Conservation (phyloP, 2,888 invertebrate genomes). For the Seira sanloemensis region DNA sequence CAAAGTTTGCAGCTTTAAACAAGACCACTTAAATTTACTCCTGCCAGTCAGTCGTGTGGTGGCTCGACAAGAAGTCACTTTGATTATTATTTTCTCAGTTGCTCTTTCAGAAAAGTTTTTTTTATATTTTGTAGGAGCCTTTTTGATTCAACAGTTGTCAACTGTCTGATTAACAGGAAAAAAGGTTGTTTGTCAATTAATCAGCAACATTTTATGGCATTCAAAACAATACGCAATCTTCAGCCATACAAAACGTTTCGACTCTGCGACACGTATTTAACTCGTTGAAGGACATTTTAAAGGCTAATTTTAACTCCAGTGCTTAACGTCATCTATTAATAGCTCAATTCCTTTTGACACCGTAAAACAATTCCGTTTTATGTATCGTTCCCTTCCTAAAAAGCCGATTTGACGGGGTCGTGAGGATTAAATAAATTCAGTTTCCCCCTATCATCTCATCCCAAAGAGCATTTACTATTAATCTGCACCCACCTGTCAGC, state of each 20-base stretch:
- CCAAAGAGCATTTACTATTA: not conserved
- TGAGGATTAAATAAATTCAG: slow-evolving; percentile 36
- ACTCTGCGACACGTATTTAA: too few relatives aligned
- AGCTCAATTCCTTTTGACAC: too few relatives aligned
- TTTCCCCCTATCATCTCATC: slow-evolving; percentile 22
- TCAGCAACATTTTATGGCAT: not conserved
- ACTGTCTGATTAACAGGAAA: not conserved
- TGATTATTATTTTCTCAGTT: slow-evolving; percentile 21
- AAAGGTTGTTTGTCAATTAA: not conserved
- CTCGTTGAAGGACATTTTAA: too few relatives aligned
- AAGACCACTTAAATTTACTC: slow-evolving; percentile 57
- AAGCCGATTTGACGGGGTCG: slow-evolving; percentile 27
- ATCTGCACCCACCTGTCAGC: slow-evolving; percentile 25
- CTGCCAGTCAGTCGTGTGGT: slow-evolving; percentile 58
- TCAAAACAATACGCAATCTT: too few relatives aligned
- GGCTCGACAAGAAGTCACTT: slow-evolving; percentile 50
- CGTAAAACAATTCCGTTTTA: too few relatives aligned
- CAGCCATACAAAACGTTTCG: too few relatives aligned
- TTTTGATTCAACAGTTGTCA: not conserved
- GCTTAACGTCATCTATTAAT: too few relatives aligned
- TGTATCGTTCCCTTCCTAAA: not conserved
- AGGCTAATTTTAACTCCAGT: too few relatives aligned
- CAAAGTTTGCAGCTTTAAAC: slow-evolving; percentile 45
- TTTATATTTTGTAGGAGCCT: not conserved
- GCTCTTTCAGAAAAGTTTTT: slow-evolving; percentile 13